Base-by-base conservation (phyloP, 2,113 vertebrate genomes). In the Noctilio leporinus region DNA sequence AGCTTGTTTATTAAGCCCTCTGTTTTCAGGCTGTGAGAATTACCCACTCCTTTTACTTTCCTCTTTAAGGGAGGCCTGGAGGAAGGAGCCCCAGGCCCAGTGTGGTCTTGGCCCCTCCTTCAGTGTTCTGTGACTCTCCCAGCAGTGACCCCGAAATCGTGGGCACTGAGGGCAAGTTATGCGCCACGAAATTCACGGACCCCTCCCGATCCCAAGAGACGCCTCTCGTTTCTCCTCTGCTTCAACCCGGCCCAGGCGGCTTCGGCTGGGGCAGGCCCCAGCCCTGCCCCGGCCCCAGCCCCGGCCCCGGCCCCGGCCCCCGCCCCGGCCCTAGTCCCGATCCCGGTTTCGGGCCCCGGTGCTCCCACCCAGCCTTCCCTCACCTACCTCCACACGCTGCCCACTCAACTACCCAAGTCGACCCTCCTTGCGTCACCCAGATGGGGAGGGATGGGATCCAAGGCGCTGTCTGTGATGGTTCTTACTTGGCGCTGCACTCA, bases 11-110 rank as follows among this genome's bases (percentile, higher is more conserved):
- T 16, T 26, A 30, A 53, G 67, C 28, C 9, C 45, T 2, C 10
- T 5, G 20, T 9, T 2, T 4, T 49, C 83, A 0, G 40, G 59
- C 35, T 0, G 5, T 3, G 9, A 62, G n/a, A 38, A 43, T 3
- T 14, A 38, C 35, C 67, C 64, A 8, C 43, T 4, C 28, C 38
- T 0, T 22, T 43, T n/a, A 26, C 28, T 16, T 20, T 22, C 28
- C 51, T 33, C 33, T 40, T 20, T 9, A 9, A 7, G 4, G 17
- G 40, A 6, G 10, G 6, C 28, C 4, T 26, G 6, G 45, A 76
- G 33, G 10, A 33, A 2, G 57, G 14, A 14, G 40, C 45, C 47
- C 17, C 24, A 26, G 78, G 38, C 35, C 43, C n/a, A 47, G 64
- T 7, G 10, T 4, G 24, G 24, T 33, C 4, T 33, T 26, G 5